Base-by-base conservation (phyloP, 1,140 invertebrate genomes). In the Hypothenemus hampei region DNA sequence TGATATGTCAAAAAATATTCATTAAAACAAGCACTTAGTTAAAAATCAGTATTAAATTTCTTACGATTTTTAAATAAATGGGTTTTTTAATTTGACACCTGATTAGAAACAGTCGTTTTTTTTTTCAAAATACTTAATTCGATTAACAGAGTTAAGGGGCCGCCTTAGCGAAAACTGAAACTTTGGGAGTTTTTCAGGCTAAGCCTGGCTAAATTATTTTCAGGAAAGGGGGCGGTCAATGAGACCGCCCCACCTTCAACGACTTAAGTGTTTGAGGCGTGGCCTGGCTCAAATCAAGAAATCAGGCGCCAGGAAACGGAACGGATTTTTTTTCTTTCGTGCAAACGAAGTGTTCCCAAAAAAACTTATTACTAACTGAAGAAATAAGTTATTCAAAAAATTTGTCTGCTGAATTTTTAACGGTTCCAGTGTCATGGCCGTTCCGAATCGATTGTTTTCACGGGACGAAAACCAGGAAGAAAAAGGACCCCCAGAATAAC, bases 361-460 rank as follows among this genome's bases (percentile, higher is more conserved):
- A n/a, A n/a, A n/a, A n/a, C n/a, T n/a, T n/a, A n/a, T n/a, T n/a
- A n/a, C n/a, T n/a, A n/a, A n/a, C n/a, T 3, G 35, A 7, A 16
- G 24, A 48, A 49, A 33, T 41, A 51, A 43, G 39, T 43, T 29
- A 10, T 37, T 29, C 16, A 13, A 4, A 11, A 39, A 41, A 51
- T 43, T 51, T 51, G 49, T 51, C 49, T 41, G 13, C 26, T n/a
- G 15, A 13, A 51, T 51, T 51, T 51, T 51, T 51, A 51, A 51
- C 49, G 49, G 49, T 51, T 43, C 19, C 23, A 51, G 15, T 40
- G 37, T 43, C 49, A 43, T 6, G 49, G 49, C 49, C 49, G 47
- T 51, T 51, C 49, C 36, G n/a, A 41, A 51, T 51, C 48, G 48
- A 51, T 51, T 51, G 49, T 43, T 51, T 51, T 51, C 49, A 51